Base-by-base conservation (phyloP, 30 jellyfish, hydroid and myxozoan genomes). In the Chrysaora quinquecirrha region DNA sequence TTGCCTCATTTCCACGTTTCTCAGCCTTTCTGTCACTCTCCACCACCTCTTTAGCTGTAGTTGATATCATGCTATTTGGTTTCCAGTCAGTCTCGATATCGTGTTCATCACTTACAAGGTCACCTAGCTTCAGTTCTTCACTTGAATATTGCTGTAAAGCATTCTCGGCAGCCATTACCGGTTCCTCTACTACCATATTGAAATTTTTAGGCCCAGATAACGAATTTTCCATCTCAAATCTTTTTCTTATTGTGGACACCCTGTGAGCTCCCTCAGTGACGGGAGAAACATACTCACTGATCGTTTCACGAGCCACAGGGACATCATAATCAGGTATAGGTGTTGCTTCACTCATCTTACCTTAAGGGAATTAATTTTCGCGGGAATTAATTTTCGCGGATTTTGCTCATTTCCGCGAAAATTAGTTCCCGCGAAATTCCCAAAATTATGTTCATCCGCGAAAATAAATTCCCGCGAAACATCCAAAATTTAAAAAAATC, bases 121-220 rank as follows among this genome's bases (percentile, higher is more conserved):
- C 92, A 2, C 66, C 80, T 28, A 82, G 74, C 78, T 48, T 54
- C 54, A 82, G 20, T n/a, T 82, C 92, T 3, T 82, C 79, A 63
- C 85, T 70, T 30, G 92, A 56, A 4, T 22, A 34, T 23, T 69
- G 80, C 49, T 69, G 72, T 0, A 74, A 18, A 23, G 62, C 72
- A 11, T 22, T 48, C 14, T 75, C 35, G n/a, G 78, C 68, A 1
- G 14, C 49, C 0, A 82, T 10, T 28, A 24, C 25, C 24, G 85
- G 79, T 73, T 82, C 92, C 64, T 82, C 92, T 4, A 65, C 76
- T 4, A 52, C 25, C n/a, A n/a, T n/a, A n/a, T n/a, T n/a, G 9
- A 3, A 4, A 19, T 19, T 52, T 20, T 16, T 52, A 3, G 68
- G 25, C 68, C 19, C 29, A 52, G 25, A 2, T 4, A 3, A 12